A percentile compares a stretch with the other conserved stretches of the same genome.
These are phyloP conservation scores for Ochotona princeps DNA, from an alignment of 2,113 vertebrate genomes.

Conservation along the genomic window DNA sequence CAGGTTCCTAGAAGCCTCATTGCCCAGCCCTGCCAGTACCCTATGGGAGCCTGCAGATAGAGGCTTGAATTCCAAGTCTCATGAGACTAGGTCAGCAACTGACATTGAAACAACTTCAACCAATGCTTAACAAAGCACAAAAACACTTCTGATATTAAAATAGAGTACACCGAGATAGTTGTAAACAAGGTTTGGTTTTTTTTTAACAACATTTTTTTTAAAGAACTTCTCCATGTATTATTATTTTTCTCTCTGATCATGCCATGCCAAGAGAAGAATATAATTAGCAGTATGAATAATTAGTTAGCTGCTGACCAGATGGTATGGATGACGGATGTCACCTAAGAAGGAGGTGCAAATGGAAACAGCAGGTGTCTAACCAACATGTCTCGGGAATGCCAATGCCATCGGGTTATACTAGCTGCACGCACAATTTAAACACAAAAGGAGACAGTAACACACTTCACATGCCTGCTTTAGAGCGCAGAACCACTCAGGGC, in stretches of 20 bases:
- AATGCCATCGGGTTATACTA: background rate
- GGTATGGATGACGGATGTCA: constrained; percentile 46
- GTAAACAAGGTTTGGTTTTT: background rate
- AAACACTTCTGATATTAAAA: background rate
- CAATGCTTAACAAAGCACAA: background rate
- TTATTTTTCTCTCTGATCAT: constrained; percentile 18
- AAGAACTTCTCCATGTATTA: constrained; percentile 31
- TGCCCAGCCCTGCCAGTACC: background rate
- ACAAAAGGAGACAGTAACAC: background rate
- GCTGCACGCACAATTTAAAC: background rate
- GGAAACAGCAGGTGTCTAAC: constrained; percentile 62
- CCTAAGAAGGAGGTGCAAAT: constrained; percentile 63
- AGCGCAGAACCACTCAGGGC: background rate
- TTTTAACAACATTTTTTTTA: background rate
- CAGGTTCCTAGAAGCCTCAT: background rate
- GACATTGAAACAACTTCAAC: background rate
- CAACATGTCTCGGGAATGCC: constrained; percentile 34
- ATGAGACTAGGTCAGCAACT: background rate
- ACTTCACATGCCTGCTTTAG: background rate
- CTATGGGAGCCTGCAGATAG: background rate
- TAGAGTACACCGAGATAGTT: background rate
- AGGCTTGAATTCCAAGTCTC: background rate
- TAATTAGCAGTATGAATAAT: constrained; percentile 67
- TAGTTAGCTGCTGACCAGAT: constrained; percentile 61
- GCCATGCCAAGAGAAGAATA: constrained; percentile 18